These are phyloP conservation scores for Dysidea cf. avara DNA, from an alignment of 37 sponge, comb jelly and placozoan genomes.

Conservation along the genomic window DNA sequence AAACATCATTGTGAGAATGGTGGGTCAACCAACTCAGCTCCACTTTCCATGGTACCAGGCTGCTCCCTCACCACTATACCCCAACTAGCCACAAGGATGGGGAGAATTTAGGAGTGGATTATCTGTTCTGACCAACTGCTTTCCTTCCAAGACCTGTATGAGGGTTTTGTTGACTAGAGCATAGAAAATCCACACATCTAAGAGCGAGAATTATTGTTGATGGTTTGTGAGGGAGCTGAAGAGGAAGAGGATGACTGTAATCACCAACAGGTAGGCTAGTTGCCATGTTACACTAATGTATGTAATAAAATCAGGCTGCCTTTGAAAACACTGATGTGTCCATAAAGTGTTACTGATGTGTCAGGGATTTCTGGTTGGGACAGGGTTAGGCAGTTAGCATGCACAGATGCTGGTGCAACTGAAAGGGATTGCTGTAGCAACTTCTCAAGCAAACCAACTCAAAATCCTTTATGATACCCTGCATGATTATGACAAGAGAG, in stretches of 20 bases:
- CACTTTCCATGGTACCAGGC: not conserved
- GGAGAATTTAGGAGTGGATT: no score
- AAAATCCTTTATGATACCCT: slow-evolving; percentile 1
- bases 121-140: slow-evolving; percentile 3
- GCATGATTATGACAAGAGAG: slow-evolving; percentile 23
- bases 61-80: slow-evolving; percentile 7
- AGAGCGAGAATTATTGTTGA: no score
- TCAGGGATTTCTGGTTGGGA: slow-evolving; percentile 31
- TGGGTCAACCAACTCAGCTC: slow-evolving; percentile 18
- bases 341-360: not conserved
- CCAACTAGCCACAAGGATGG: slow-evolving; percentile 34
- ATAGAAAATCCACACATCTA: no score
- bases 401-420: slow-evolving; percentile 1
- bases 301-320: no score
- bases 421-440: slow-evolving; percentile 9
- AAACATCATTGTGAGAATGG: not conserved
- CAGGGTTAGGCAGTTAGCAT: slow-evolving; percentile 31
- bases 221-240: no score
- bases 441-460: slow-evolving; percentile 4
- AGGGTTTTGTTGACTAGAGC: not conserved
- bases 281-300: no score
- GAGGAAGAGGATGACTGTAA: no score
- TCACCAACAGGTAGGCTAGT: slow-evolving; percentile 1
- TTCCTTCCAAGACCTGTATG: not conserved
- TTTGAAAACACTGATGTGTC: no score